phyloP scores from a whole-genome alignment of 1,140 invertebrate genomes.

The Papilio helenus region DNA sequence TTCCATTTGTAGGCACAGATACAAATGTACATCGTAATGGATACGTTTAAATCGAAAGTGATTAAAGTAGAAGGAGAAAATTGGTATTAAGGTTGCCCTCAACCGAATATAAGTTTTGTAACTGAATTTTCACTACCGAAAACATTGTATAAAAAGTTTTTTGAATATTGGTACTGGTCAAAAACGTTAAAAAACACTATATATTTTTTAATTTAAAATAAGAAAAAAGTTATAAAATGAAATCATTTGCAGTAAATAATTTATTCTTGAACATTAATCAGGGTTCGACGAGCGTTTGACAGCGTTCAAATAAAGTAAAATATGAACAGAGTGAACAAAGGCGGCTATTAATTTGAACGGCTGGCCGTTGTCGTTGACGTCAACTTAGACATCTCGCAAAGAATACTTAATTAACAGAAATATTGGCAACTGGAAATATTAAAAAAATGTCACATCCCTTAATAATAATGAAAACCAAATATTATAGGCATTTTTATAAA shows the following conservation, averaged over 20 bases:
- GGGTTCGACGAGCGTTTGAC: conserved; percentile 12
- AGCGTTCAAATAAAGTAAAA: conserved; percentile 24
- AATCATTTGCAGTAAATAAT: conserved; percentile 14
- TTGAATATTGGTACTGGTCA: too few relatives aligned
- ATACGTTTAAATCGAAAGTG: not conserved
- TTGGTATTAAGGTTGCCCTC: too few relatives aligned
- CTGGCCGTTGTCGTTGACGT: not conserved
- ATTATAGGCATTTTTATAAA: too few relatives aligned
- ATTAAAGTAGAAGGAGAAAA: too few relatives aligned
- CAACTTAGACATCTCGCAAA: conserved; percentile 1
- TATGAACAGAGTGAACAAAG: conserved; percentile 17
- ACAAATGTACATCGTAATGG: not conserved
- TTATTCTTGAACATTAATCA: conserved; percentile 27
- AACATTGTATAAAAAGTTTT: too few relatives aligned
- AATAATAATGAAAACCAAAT: too few relatives aligned
- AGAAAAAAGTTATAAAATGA: not conserved
- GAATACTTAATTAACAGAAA: conserved; percentile 15
- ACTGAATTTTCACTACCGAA: too few relatives aligned
- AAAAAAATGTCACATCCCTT: not conserved
- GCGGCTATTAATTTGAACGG: conserved; percentile 21
- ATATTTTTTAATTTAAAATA: not conserved
- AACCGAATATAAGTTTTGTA: too few relatives aligned
- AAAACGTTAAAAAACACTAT: too few relatives aligned
- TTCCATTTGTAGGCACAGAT: not conserved
- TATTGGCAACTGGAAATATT: not conserved